These are phyloP conservation scores for Sericinus montela DNA, from an alignment of 2,888 invertebrate species.

Conservation along the genomic window DNA sequence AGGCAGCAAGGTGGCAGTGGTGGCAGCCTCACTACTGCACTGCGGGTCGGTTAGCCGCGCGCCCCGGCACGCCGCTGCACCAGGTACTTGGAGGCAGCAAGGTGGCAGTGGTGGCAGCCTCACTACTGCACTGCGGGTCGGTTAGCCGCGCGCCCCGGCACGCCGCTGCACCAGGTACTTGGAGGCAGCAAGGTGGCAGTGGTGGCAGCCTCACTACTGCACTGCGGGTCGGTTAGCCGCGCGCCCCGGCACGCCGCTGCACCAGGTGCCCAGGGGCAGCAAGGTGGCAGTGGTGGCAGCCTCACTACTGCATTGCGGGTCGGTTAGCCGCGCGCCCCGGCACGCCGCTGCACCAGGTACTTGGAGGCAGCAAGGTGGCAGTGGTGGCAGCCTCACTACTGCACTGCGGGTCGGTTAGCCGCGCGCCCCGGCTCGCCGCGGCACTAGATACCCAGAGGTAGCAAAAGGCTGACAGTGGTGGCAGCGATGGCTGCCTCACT, in stretches of 20 bases:
- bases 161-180: conserved; percentile 87
- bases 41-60: too few species aligned
- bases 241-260: conserved; percentile 92
- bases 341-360: conserved; percentile 87
- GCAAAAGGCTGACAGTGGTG: too few species aligned
- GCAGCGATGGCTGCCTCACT: not conserved
- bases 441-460: conserved; percentile 79
- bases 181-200: conserved; percentile 40
- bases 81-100: too few species aligned
- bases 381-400: not conserved
- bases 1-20: too few species aligned
- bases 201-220: conserved; percentile 82
- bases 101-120: conserved; percentile 89
- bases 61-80: too few species aligned
- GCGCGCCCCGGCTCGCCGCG: conserved; percentile 88
- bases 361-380: not conserved
- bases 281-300: conserved; percentile 80
- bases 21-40: too few species aligned
- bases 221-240: conserved; percentile 75
- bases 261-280: conserved; percentile 74
- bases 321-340: conserved; percentile 89
- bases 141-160: conserved; percentile 93
- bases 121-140: too few species aligned
- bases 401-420: not conserved
- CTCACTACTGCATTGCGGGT: not conserved